Base-by-base conservation (phyloP, 1,140 invertebrate species). In the Zaprionus vittiger region DNA sequence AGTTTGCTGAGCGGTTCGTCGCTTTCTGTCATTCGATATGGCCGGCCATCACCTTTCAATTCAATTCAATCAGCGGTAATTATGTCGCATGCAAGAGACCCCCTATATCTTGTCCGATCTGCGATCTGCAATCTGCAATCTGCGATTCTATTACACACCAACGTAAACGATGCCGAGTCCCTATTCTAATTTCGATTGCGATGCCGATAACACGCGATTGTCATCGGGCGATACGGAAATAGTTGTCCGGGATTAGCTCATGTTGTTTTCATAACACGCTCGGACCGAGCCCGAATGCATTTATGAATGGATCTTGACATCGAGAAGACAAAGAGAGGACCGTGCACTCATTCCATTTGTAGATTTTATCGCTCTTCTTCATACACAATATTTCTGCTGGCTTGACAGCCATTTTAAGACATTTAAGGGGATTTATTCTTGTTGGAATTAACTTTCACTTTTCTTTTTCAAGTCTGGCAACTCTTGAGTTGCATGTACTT, bases 41-140 rank as follows among this genome's bases (percentile, higher is more conserved):
- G 15, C 20, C 38, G 41, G 60, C 54, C 77, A 74, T 80, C 84
- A 89, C 84, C 81, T 83, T 78, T 80, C 38, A 17, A 54, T 67
- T 64, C 71, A 87, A 81, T 84, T 81, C 84, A 89, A 89, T 89
- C 84, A 90, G 79, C 67, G 72, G 75, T 79, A 89, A 89, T 89
- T 89, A 89, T 79, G 72, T 79, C 71, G 78, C 84, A 90, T 79
- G 78, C 57, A 79, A 80, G 61, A 55, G 68, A 44, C 41, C 68
- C 37, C 26, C 52, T 17, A 49, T 55, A 85, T 82, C 70, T 80
- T 61, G 56, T 24, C 68, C 14, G 61, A 65, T 65, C 65, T 47
- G 15, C 37, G 37, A 38, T 37, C 34, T 4, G 34, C 11, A 3
- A 34, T 37, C 34, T 54, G 1, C 17, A 26, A 62, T 38, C 49